phyloP scores from a whole-genome alignment of 1,140 invertebrate species.

The Drosophila carrolli region DNA sequence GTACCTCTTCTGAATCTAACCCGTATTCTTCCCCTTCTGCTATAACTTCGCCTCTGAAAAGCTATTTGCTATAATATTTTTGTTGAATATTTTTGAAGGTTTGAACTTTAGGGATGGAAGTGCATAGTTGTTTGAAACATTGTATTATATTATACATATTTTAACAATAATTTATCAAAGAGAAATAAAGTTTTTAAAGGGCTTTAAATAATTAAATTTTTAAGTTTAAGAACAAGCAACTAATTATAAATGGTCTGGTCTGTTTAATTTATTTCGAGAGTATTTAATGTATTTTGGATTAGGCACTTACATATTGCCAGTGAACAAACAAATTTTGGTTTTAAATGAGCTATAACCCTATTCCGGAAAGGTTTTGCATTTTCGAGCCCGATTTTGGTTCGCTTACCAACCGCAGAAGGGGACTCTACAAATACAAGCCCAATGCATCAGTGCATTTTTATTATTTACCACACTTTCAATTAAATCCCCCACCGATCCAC shows the following conservation, averaged over 20 bases:
- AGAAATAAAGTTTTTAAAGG: background rate
- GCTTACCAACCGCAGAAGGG: background rate
- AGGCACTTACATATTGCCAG: too few relatives aligned
- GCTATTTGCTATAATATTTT: conserved; percentile 9
- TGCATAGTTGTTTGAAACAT: conserved; percentile 8
- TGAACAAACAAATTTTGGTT: too few relatives aligned
- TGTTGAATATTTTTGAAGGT: background rate
- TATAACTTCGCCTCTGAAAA: conserved; percentile 29
- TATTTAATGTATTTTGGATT: too few relatives aligned
- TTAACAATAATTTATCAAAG: too few relatives aligned
- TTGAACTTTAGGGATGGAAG: background rate
- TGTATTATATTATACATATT: too few relatives aligned
- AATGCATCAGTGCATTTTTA: conserved; percentile 41
- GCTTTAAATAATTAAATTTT: too few relatives aligned
- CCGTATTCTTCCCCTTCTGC: conserved; percentile 7
- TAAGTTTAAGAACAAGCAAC: too few relatives aligned
- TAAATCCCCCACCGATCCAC: conserved; percentile 32
- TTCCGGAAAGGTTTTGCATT: conserved; percentile 1
- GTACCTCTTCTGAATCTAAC: conserved; percentile 18
- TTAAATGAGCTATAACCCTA: too few relatives aligned
- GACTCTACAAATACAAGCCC: conserved; percentile 8
- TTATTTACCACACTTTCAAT: conserved; percentile 73
- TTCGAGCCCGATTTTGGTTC: conserved; percentile 15
- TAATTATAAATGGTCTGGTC: too few relatives aligned
- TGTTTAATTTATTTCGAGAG: background rate